Base-by-base conservation (phyloP, 2,888 invertebrate genomes). In the Caenorhabditis sp. region DNA sequence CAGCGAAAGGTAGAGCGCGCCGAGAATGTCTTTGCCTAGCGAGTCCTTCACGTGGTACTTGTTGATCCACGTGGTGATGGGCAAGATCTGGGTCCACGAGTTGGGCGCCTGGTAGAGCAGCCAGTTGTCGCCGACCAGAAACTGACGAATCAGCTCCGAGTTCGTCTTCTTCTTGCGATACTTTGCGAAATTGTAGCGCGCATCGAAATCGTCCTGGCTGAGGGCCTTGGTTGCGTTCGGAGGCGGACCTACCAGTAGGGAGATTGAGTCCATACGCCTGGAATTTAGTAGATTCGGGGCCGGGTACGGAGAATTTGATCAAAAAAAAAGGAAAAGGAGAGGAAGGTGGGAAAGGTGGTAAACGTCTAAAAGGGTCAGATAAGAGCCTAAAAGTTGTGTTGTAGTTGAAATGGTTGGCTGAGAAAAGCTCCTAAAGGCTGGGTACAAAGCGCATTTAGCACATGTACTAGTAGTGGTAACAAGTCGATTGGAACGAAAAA, bases 141-240 rank as follows among this genome's bases (percentile, higher is more conserved):
- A 65, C 43, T 62, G 63, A 13, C 55, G 46, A 9, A 68, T 9
- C n/a, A 79, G 13, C 22, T 79, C 79, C n/a, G 45, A 37, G 32
- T 77, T 73, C 22, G 79, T 66, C 30, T 65, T 74, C 26, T 77
- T 79, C 52, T 79, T 79, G 11, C 81, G 79, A 24, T 72, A 76
- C 41, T 70, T 71, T 9, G 73, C 79, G 43, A 63, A 77, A 24
- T 76, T 78, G 68, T 77, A 79, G 7, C 78, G 62, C 8, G 71
- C 50, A 30, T 81, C 81, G 32, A 81, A 81, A 39, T 81, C 81
- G 50, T 81, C 81, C 61, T 81, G 70, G 27, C 45, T 80, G 8
- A 80, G 45, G 17, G 80, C 73, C 37, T 65, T 58, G 8, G 62
- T 46, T 0, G 75, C 59, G 26, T 75, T 71, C 4, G 80, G 80